Base-by-base conservation (phyloP, 2,797 vertebrate species). In the Sebastiscus tertius region DNA sequence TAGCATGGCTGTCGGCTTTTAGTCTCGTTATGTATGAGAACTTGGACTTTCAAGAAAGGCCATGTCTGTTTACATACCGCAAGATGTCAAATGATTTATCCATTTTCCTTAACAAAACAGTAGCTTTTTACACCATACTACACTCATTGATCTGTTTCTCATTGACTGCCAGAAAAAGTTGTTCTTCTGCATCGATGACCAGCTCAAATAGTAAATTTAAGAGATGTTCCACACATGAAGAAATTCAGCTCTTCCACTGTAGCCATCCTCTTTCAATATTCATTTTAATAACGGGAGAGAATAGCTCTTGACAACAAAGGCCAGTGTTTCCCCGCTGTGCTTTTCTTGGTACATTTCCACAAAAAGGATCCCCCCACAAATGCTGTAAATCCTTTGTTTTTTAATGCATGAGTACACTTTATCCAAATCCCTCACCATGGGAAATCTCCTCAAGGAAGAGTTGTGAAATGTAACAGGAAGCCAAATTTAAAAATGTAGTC, bases 251-350 rank as follows among this genome's bases (percentile, higher is more conserved):
- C 22, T 54, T 69, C 39, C 65, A 49, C 5, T 72, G 31, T 73
- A 65, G 72, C 70, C 29, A 24, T 72, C 7, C n/a, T 66, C 34
- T 74, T 68, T 79, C 9, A 39, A 63, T 59, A 63, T 20, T 59
- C 12, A 8, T 6, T 77, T 72, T 59, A 34, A 64, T 72, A 79
- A 77, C 26, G n/a, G 20, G 24, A 76, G 60, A 67, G 52, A 67
- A 34, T 24, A 18, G 18, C n/a, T 71, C 61, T 56, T 67, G n/a
- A 73, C 39, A 73, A 77, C 67, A 81, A 72, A 72, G 56, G 16
- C 42, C 42, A 49, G 27, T 16, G 54, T 80, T 76, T 72, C 60
- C 71, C 73, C 0, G 31, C 75, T 64, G 69, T 52, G 68, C 55
- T 16, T 64, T 78, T 81, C 61, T 66, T 31, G 4, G 8, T 54